Percentiles rank a stretch among this genome's conserved stretches.
Conservation (phyloP, 2,888 invertebrate species). For the Aphrophora alni region DNA sequence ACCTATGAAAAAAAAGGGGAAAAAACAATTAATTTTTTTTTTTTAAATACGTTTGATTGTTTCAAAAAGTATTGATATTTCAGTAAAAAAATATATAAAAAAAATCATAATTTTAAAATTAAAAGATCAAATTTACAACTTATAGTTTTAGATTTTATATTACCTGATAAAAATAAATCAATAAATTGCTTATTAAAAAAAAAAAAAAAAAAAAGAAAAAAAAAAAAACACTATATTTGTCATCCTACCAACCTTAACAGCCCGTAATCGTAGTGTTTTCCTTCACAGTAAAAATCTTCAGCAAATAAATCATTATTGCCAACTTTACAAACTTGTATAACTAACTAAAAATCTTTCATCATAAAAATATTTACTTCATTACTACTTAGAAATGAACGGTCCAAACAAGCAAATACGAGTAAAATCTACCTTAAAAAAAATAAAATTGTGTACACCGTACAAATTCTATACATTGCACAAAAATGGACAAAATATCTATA, state of each 20-base stretch:
- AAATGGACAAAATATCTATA: conserved; percentile 1
- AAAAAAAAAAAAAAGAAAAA: too few species aligned
- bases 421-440: background rate
- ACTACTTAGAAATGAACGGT: background rate
- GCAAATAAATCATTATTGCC: background rate
- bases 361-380: too few species aligned
- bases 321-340: background rate
- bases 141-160: too few species aligned
- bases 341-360: background rate
- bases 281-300: background rate
- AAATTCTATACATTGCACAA: conserved; percentile 36
- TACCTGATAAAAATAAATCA: too few species aligned
- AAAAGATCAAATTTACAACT: too few species aligned
- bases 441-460: background rate
- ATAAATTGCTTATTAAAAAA: too few species aligned
- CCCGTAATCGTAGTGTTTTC: background rate
- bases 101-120: too few species aligned
- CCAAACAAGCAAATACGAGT: background rate
- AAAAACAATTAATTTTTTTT: too few species aligned
- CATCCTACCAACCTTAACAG: background rate
- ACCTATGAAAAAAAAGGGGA: too few species aligned
- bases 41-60: too few species aligned
- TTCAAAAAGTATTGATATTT: too few species aligned
- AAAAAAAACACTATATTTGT: background rate
- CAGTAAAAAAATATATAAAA: too few species aligned